Conservation (phyloP, 1,140 invertebrate genomes). For the Drosophila mayri region DNA sequence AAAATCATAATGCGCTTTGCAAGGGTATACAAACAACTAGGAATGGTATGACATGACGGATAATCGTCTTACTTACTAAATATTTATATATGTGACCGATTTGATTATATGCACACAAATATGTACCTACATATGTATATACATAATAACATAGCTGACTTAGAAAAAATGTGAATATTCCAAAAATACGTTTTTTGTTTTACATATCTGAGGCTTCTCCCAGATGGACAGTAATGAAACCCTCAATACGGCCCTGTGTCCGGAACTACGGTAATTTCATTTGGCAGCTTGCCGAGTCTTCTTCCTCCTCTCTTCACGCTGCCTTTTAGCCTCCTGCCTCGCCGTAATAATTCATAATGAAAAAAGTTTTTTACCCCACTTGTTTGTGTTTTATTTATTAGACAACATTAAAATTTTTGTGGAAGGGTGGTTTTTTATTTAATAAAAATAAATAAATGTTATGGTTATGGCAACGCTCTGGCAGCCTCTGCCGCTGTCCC, state of each 20-base stretch:
- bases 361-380: slow-evolving; percentile 66
- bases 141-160: too few species aligned
- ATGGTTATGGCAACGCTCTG: slow-evolving; percentile 49
- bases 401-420: slow-evolving; percentile 43
- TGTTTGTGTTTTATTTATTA: slow-evolving; percentile 56
- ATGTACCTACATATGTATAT: too few species aligned
- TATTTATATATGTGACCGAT: too few species aligned
- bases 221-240: slow-evolving; percentile 47
- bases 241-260: slow-evolving; percentile 53
- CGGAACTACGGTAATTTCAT: slow-evolving; percentile 53
- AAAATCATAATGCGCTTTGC: too few species aligned
- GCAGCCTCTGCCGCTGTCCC: not conserved
- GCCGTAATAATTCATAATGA: slow-evolving; percentile 79
- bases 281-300: slow-evolving; percentile 22
- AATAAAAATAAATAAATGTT: slow-evolving; percentile 80
- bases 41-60: too few species aligned
- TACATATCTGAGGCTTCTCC: not conserved
- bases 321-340: slow-evolving; percentile 18
- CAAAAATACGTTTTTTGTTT: not conserved
- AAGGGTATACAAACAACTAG: too few species aligned
- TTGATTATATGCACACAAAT: too few species aligned
- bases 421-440: slow-evolving; percentile 55
- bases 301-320: not conserved
- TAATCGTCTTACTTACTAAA: too few species aligned
- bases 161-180: too few species aligned